A percentile compares a stretch with the other conserved stretches of the same genome.
Evolutionary conservation across 1,140 invertebrate species (phyloP).

Genomic region (Euwallacea similis): DNA sequence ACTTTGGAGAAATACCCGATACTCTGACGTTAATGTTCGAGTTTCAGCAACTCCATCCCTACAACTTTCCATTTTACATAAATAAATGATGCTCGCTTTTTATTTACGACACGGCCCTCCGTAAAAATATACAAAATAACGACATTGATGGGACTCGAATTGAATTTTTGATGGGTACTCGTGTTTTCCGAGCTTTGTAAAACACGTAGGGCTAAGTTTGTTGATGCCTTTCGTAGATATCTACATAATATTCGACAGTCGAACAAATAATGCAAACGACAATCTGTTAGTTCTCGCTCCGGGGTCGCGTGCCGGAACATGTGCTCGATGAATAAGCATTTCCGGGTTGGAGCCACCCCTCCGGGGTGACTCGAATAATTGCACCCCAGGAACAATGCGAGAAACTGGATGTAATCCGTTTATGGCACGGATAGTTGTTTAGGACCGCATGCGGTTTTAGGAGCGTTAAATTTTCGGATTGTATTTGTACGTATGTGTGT

Average conservation of each 20-base stretch:
- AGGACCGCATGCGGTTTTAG: slow-evolving; percentile 33
- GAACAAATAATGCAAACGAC: background rate
- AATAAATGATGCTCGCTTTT: too few species aligned
- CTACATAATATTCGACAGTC: background rate
- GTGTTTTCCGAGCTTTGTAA: background rate
- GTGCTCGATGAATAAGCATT: slow-evolving; percentile 35
- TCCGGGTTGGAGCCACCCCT: slow-evolving; percentile 29
- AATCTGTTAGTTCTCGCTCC: slow-evolving; percentile 24
- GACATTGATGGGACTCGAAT: background rate
- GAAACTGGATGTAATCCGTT: slow-evolving; percentile 37
- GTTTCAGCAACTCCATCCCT: too few species aligned
- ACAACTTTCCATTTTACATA: too few species aligned
- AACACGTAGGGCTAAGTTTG: background rate
- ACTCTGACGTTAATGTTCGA: too few species aligned
- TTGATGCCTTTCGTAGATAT: background rate
- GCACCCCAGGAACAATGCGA: slow-evolving; percentile 32
- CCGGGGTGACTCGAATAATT: slow-evolving; percentile 27
- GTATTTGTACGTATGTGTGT: slow-evolving; percentile 12
- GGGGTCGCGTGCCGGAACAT: slow-evolving; percentile 34
- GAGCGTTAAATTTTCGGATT: slow-evolving; percentile 37
- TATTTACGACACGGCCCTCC: too few species aligned
- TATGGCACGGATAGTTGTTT: slow-evolving; percentile 33
- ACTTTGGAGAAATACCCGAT: too few species aligned
- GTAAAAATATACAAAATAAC: background rate
- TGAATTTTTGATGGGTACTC: background rate